Evolutionary conservation across 2,113 vertebrate genomes (phyloP), one percentile per base, ranked within the genome.

Genomic region (Coptodon bakossiorum): DNA sequence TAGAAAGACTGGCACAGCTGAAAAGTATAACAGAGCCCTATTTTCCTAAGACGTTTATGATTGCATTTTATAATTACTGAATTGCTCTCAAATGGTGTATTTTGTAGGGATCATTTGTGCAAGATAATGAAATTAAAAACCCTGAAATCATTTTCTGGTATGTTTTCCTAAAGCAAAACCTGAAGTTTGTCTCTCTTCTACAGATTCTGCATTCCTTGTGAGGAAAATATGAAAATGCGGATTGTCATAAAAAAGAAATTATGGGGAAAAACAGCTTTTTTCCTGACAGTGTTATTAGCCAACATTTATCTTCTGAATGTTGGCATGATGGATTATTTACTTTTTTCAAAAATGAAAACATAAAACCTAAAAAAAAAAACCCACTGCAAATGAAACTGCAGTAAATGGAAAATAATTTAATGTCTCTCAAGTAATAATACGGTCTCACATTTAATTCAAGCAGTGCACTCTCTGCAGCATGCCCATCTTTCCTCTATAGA

Each of bases 71-170:
- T 78, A 31, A 78, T 78, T 52, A 52, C 27, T 34, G 45, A 78
- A 78, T 12, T 52, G 11, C 56, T 85, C 82, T 48, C 45, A 27
- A 82, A 90, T 68, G 16, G n/a, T 24, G 6, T 71, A 76, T 81
- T 86, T 85, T 81, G 31, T 78, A 68, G 38, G 80, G 61, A 24
- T 19, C 29, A 85, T 87, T 90, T 88, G 82, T 81, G 34, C 57
- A 48, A 88, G 27, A 88, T 89, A 93, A 93, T 92, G 83, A 89
- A 84, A 85, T 85, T 43, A 56, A 78, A 76, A 78, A 50, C 43
- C 9, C 71, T 50, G 27, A 50, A 78, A 52, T 31, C 4, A 19
- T 52, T 31, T 78, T 50, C 27, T 78, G 27, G 16, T 78, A 48
- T 73, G 78, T 40, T 84, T 85, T 29, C 11, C 6, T 22, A 81